These are phyloP conservation scores for Mylabris sibirica DNA, from an alignment of 2,888 invertebrate species.

Conservation along the genomic window DNA sequence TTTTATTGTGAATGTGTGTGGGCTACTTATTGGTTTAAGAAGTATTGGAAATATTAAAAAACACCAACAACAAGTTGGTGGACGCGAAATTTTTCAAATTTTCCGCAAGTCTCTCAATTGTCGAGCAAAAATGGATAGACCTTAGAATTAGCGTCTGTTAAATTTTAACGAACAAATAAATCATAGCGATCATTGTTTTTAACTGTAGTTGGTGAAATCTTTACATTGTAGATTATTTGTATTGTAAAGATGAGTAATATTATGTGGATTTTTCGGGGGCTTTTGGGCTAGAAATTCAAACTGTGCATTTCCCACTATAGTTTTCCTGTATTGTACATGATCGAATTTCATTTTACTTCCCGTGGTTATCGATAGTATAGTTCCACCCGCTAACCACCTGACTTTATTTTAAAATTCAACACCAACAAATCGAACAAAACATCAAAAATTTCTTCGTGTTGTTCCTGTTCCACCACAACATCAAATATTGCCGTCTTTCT, in stretches of 20 bases:
- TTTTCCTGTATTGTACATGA: not conserved
- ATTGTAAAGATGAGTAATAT: not conserved
- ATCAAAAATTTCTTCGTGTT: not conserved
- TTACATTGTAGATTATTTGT: too few species aligned
- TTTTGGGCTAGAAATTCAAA: too few species aligned
- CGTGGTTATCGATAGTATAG: slow-evolving; percentile 27
- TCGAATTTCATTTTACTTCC: slow-evolving; percentile 27
- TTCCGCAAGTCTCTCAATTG: too few species aligned
- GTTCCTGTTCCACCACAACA: not conserved
- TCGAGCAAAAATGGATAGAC: not conserved
- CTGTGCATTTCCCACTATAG: slow-evolving; percentile 4
- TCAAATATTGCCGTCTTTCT: too few species aligned
- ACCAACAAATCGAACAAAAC: slow-evolving; percentile 11
- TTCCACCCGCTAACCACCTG: slow-evolving; percentile 41
- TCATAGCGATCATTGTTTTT: not conserved
- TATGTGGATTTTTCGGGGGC: too few species aligned
- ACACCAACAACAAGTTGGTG: not conserved
- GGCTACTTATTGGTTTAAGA: slow-evolving; percentile 15
- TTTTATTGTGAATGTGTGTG: slow-evolving; percentile 25
- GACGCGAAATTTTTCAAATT: too few species aligned
- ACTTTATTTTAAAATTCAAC: slow-evolving; percentile 29
- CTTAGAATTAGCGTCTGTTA: not conserved
- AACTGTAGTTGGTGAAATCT: too few species aligned
- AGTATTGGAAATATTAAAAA: not conserved
- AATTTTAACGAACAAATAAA: not conserved